Base-by-base conservation (phyloP, 2,797 vertebrate genomes). In the Pteropus rufus region DNA sequence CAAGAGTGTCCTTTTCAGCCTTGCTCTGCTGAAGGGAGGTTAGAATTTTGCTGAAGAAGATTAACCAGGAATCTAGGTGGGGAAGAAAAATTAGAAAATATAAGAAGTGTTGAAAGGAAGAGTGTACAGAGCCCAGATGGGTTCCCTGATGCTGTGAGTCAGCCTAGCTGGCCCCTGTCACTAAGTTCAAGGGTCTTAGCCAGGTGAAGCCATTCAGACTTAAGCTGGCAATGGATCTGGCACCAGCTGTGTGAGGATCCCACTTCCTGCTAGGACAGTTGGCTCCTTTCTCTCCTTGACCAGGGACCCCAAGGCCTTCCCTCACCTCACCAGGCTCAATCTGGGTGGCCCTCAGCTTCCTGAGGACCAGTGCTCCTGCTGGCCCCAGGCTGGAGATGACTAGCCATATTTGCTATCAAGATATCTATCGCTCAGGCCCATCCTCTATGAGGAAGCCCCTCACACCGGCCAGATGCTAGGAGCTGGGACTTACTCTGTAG, bases 21-120 rank as follows among this genome's bases (percentile, higher is more conserved):
- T 41, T 93, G 36, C 9, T 92, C 46, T 64, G 23, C 64, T 88
- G 26, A 88, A 75, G 12, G 8, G 8, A 91, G 34, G 5, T 29
- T 65, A 46, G 16, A 65, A 36, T 58, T 81, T 80, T 94, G 36
- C 69, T 84, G 67, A 58, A 31, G 34, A 49, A 89, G 41, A 41
- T 2, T 24, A 36, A 49, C 21, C 44, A 89, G 34, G 19, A 80
- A 76, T 76, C 64, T 79, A 90, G 34, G 56, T 14, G 4, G 62
- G 52, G 18, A 60, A 64, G 21, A 36, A 56, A 72, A 77, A 10
- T 16, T 39, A 49, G 73, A 60, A 9, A 65, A 5, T 11, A 4
- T 7, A 58, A 92, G 34, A 52, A 46, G 49, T 39, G 15, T 23
- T 24, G n/a, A 58, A 88, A 77, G 41, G 21, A 93, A 92, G 36